Percentiles rank a stretch among this genome's conserved stretches.
Conservation (phyloP, 2,113 vertebrate genomes). For the Gila orcuttii region DNA sequence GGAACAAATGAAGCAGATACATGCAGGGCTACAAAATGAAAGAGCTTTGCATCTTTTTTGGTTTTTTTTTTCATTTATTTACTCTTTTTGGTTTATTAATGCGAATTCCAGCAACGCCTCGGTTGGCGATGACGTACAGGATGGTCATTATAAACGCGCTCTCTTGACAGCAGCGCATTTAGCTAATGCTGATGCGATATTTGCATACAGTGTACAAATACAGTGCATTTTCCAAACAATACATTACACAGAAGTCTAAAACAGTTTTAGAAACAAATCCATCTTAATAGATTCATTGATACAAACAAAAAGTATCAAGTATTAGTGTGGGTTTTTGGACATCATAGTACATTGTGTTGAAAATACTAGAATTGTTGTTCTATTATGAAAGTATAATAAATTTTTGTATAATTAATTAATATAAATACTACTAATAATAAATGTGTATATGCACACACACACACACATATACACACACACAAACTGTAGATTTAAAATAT, state of each 20-base stretch:
- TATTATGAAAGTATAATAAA: too few relatives aligned
- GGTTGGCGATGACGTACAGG: background rate
- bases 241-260: background rate
- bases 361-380: too few relatives aligned
- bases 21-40: conserved; percentile 25
- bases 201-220: background rate
- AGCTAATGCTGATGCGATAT: conserved; percentile 30
- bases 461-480: too few relatives aligned
- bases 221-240: background rate
- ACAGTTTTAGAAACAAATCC: conserved; percentile 1
- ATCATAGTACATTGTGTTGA: too few relatives aligned
- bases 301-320: background rate
- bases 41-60: conserved; percentile 7
- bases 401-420: background rate
- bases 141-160: background rate
- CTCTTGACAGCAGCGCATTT: background rate
- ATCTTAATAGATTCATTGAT: background rate
- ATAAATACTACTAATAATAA: background rate
- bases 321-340: too few relatives aligned
- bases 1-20: conserved; percentile 34
- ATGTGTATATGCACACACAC: too few relatives aligned
- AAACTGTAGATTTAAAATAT: too few relatives aligned
- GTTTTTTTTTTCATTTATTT: conserved; percentile 26
- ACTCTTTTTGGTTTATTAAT: conserved; percentile 5
- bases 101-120: background rate